Evolutionary conservation across 2,797 vertebrate genomes (phyloP).

Genomic region (Pangasius larnaudii): DNA sequence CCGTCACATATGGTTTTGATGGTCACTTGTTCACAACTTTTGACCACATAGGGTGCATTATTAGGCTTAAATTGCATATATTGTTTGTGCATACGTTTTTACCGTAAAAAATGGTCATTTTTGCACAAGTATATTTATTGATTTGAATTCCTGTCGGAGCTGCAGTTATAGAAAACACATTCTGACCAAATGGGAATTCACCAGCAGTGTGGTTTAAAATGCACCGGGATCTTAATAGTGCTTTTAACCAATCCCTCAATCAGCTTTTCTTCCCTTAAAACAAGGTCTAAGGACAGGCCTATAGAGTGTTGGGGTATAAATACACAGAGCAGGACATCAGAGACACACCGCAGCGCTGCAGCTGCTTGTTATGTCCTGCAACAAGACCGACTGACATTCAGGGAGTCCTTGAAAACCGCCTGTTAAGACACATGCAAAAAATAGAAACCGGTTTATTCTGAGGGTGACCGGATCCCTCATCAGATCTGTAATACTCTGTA

Average conservation of each 20-base stretch:
- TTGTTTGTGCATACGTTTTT: background rate
- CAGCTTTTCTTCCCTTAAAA: background rate
- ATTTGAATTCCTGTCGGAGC: background rate
- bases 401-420: constrained; percentile 47
- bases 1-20: no score
- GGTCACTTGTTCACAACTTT: background rate
- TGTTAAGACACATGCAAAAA: background rate
- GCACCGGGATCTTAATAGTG: background rate
- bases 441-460: background rate
- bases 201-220: background rate
- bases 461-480: background rate
- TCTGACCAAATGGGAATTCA: background rate
- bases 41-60: background rate
- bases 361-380: constrained; percentile 18
- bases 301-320: background rate
- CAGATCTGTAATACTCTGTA: background rate
- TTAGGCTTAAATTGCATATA: background rate
- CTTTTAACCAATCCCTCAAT: background rate
- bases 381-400: constrained; percentile 43
- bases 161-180: background rate
- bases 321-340: background rate
- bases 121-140: no score
- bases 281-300: background rate
- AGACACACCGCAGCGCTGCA: constrained; percentile 19
- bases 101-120: no score